Percentiles rank a stretch among this genome's conserved stretches.
Evolutionary conservation across 2,113 vertebrate species (phyloP).

Genomic region (Vidua macroura): DNA sequence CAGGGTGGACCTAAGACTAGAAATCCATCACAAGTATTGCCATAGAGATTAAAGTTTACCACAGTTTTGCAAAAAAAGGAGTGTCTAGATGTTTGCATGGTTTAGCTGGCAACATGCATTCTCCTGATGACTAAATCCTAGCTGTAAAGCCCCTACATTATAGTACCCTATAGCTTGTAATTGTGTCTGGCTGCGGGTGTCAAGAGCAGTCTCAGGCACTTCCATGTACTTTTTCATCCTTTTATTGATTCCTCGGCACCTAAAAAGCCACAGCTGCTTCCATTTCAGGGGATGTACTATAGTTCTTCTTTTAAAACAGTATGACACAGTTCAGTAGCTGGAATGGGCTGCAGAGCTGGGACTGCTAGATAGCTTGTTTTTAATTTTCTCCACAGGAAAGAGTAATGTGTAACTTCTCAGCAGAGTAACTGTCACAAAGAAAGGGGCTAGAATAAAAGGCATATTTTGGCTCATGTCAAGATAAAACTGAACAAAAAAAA

Average conservation of each 20-base stretch:
- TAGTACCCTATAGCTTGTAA: background rate
- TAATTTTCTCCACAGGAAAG: conserved; percentile 67
- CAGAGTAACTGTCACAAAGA: conserved; percentile 53
- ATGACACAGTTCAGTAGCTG: conserved; percentile 60
- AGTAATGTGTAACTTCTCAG: conserved; percentile 62
- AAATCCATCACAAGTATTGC: background rate
- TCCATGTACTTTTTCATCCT: conserved; percentile 29
- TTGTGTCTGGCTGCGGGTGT: background rate
- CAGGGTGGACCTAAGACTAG: background rate
- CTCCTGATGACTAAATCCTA: background rate
- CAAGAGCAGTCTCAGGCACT: conserved; percentile 9
- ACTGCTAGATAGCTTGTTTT: conserved; percentile 63
- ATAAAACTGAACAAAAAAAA: conserved; percentile 39
- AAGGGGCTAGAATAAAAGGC: conserved; percentile 47
- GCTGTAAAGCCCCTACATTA: background rate
- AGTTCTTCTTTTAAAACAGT: conserved; percentile 63
- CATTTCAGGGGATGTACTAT: conserved; percentile 32
- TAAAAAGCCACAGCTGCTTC: conserved; percentile 66
- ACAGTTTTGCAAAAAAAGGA: background rate
- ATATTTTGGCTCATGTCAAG: conserved; percentile 59
- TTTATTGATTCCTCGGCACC: conserved; percentile 54
- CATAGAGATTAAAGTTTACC: background rate
- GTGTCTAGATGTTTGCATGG: background rate
- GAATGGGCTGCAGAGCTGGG: conserved; percentile 46
- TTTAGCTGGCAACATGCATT: background rate